Conservation (phyloP, 2,888 invertebrate species). For the Cactoblastis cactorum region DNA sequence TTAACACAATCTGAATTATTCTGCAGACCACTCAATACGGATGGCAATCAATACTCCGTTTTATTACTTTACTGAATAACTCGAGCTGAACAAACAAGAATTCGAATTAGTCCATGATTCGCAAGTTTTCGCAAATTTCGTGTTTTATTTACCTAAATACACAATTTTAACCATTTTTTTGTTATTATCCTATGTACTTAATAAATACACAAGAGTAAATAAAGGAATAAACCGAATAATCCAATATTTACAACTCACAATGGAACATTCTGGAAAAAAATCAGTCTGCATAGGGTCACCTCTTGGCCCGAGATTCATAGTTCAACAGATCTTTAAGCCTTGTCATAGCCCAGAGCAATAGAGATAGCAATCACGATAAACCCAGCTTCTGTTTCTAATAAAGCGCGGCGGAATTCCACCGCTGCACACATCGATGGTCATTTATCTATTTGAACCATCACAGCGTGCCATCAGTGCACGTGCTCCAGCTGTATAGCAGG, state of each 20-base stretch:
- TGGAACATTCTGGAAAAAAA: no score
- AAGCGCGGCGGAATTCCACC: background rate
- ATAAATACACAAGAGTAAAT: no score
- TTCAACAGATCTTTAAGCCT: no score
- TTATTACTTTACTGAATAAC: background rate
- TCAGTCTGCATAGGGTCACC: no score
- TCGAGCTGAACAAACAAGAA: background rate
- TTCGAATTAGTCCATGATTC: background rate
- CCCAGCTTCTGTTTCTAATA: background rate
- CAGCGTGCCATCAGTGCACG: background rate
- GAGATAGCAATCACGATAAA: background rate
- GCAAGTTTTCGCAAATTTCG: background rate
- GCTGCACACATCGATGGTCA: background rate
- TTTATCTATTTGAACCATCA: background rate
- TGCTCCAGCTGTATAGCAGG: background rate
- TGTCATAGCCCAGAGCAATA: no score
- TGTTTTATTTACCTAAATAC: background rate
- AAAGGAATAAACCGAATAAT: no score
- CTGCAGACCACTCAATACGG: background rate
- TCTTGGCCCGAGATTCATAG: no score
- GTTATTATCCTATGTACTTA: no score
- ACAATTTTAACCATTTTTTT: background rate
- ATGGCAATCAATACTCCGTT: background rate
- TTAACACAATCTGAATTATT: no score
- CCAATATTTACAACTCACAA: no score